Evolutionary conservation across 2,888 invertebrate genomes (phyloP), one percentile per base, ranked within the genome.

Genomic region (Marronus borbonicus): DNA sequence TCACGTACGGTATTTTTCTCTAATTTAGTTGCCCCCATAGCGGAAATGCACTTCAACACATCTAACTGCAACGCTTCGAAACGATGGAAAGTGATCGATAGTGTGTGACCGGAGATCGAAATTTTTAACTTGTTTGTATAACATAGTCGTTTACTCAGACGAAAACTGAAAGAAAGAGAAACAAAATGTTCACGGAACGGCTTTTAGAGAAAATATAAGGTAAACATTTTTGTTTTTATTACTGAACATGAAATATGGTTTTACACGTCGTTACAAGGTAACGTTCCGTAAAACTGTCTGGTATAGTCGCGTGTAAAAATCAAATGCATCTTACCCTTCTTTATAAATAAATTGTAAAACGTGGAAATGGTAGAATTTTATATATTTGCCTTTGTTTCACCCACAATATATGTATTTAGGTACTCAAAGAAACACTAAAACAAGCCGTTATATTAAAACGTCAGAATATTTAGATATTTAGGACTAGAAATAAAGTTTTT

Each of bases 41-140:
- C 60, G 44, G 60, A 60, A 60, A 17, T 62, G 28, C 49, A 74
- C 72, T 44, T 74, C 24, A 74, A 39, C 60, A 74, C 72, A 60
- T 74, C 39, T 49, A 55, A 14, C 72, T 74, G 72, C 49, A 74
- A 17, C 44, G 60, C 20, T 60, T 20, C 36, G 52, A 36, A 74
- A 7, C 7, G 55, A 58, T 58, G 58, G 44, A 74, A 44, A 74
- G 39, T 39, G 60, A 60, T 74, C 72, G 72, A 74, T 74, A 44
- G 20, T 62, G 49, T 74, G 39, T 74, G 39, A 44, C 55, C 72
- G 60, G 72, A 74, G 72, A 74, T 74, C 44, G 72, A 60, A 28
- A 60, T 44, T 74, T 49, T 60, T 60, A 60, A 74, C 72, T 74
- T 74, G 72, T 74, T 60, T 74, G 60, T 60, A 60, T 74, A 55